phyloP scores from a whole-genome alignment of 1,140 invertebrate species.

The Apolygus lucorum region DNA sequence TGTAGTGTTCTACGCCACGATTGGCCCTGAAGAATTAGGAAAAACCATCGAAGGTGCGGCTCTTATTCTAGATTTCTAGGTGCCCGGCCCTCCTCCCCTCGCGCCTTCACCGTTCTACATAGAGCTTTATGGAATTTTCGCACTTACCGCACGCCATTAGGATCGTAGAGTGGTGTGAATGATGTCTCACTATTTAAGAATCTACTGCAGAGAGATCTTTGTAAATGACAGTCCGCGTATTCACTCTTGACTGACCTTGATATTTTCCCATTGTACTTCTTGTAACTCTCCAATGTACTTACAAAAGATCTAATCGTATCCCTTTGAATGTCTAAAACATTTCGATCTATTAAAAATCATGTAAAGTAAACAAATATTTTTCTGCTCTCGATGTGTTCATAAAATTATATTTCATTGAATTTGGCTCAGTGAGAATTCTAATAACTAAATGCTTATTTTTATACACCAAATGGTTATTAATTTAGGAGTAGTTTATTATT shows the following conservation, averaged over 20 bases:
- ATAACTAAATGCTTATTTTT: conserved; percentile 4
- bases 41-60: no score
- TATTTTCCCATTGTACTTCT: background rate
- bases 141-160: background rate
- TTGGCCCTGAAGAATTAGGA: no score
- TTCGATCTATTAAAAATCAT: no score
- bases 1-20: no score
- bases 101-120: background rate
- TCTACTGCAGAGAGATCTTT: background rate
- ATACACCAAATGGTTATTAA: background rate
- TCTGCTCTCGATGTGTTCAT: background rate
- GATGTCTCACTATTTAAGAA: background rate
- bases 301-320: background rate
- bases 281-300: background rate
- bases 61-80: background rate
- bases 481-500: conserved; percentile 2
- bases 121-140: background rate
- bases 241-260: background rate
- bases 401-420: background rate
- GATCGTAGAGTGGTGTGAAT: background rate
- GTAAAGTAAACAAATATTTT: background rate
- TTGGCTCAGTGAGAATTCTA: background rate
- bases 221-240: background rate
- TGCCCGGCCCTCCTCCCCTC: background rate
- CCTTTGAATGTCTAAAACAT: background rate